Evolutionary conservation across 2,888 invertebrate genomes (phyloP).

Genomic region (Stenchaetothrips biformis): DNA sequence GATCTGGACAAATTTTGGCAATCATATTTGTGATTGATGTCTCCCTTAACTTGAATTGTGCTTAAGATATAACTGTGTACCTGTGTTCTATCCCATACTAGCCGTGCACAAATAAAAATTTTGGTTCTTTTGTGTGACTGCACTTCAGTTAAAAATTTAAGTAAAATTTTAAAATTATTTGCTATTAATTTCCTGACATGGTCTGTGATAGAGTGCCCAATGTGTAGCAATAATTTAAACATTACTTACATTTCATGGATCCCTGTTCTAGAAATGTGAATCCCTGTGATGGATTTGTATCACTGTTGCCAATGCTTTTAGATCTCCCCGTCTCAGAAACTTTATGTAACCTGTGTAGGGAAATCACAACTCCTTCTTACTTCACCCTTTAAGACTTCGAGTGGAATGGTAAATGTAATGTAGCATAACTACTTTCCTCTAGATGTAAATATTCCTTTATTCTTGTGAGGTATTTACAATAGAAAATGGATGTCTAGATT

Average conservation of each 20-base stretch:
- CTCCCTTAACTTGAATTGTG: neutral
- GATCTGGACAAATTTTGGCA: conserved; percentile 5
- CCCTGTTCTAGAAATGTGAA: neutral
- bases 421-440: neutral
- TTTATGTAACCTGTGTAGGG: neutral
- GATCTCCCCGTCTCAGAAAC: neutral
- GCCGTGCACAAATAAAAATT: neutral
- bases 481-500: neutral
- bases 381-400: neutral
- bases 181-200: neutral
- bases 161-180: neutral
- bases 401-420: neutral
- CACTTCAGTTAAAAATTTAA: neutral
- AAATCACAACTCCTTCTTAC: neutral
- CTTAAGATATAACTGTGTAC: neutral
- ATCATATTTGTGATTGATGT: neutral
- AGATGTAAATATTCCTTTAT: neutral
- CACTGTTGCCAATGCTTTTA: neutral
- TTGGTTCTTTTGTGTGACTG: neutral
- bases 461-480: neutral
- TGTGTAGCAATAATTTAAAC: neutral
- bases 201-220: conserved; percentile 6
- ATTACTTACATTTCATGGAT: neutral
- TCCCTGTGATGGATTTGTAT: neutral
- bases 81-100: neutral